These are phyloP conservation scores for Merops nubicus DNA, from an alignment of 2,113 vertebrate genomes.

Conservation along the genomic window DNA sequence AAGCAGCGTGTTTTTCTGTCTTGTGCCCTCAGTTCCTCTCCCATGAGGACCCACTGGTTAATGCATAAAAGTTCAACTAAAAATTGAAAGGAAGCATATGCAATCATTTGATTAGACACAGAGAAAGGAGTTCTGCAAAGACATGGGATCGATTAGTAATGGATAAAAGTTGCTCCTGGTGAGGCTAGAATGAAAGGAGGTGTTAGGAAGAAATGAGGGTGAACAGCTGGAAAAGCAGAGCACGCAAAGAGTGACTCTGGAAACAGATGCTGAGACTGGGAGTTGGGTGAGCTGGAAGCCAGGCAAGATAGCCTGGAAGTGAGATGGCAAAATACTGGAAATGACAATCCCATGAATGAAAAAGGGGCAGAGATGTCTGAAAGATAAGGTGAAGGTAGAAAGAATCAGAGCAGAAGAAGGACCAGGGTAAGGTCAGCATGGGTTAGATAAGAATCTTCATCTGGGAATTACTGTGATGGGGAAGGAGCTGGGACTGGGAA, in stretches of 20 bases:
- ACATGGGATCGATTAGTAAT: not conserved
- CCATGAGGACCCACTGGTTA: not conserved
- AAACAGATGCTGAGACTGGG: not conserved
- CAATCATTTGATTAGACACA: not conserved
- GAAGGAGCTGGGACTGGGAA: not conserved
- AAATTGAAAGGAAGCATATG: not conserved
- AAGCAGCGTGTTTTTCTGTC: not conserved
- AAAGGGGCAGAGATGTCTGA: not conserved
- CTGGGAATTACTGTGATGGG: not conserved
- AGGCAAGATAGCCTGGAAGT: not conserved
- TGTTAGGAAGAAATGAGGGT: not conserved
- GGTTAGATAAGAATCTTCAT: not conserved
- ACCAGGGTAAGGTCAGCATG: not conserved
- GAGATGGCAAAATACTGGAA: not conserved
- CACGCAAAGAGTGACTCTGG: rapidly evolving
- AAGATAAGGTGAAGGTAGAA: not conserved
- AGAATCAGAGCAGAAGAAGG: not conserved
- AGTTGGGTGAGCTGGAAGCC: not conserved
- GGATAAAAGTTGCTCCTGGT: not conserved
- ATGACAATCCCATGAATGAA: not conserved
- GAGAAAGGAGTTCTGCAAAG: not conserved
- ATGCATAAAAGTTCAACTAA: not conserved
- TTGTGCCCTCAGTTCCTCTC: not conserved
- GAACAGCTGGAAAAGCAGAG: not conserved
- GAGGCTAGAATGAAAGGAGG: not conserved